Evolutionary conservation across 2,888 invertebrate species (phyloP).

Genomic region (Flabesymbios commensalis): DNA sequence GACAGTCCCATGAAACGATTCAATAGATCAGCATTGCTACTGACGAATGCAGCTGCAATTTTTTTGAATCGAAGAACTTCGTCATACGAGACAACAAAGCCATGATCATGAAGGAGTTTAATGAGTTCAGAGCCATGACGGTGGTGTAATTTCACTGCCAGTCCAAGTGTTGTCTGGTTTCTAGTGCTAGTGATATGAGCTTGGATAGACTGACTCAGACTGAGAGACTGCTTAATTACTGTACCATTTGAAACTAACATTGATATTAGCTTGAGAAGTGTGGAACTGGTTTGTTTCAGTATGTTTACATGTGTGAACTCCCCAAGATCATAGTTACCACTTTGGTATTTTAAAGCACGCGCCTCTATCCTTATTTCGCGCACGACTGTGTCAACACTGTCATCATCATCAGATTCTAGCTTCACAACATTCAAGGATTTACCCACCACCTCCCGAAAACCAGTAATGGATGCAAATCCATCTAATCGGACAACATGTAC

Average conservation of each 20-base stretch:
- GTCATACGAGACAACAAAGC: too few relatives aligned
- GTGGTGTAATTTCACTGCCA: constrained; percentile 6
- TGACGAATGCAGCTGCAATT: not conserved
- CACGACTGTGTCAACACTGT: constrained; percentile 5
- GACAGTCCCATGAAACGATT: constrained; percentile 3
- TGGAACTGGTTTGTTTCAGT: constrained; percentile 1
- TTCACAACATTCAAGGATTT: constrained; percentile 4
- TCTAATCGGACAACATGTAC: not conserved
- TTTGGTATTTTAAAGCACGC: not conserved
- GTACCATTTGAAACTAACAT: constrained; percentile 1
- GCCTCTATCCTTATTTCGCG: constrained; percentile 2
- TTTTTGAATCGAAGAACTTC: not conserved
- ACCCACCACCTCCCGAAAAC: not conserved
- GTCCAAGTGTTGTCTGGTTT: constrained; percentile 7
- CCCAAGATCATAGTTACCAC: not conserved
- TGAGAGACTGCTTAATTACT: constrained; percentile 2
- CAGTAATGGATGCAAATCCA: constrained; percentile 6
- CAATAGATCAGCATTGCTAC: not conserved
- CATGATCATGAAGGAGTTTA: constrained; percentile 4
- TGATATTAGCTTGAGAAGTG: constrained; percentile 1
- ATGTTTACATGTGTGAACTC: constrained; percentile 2
- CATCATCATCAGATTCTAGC: constrained; percentile 4
- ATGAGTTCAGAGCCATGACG: constrained; percentile 4
- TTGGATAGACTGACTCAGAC: constrained; percentile 2
- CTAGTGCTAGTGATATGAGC: not conserved